Evolutionary conservation across 2,888 invertebrate species (phyloP), one percentile per base, ranked within the genome.

Genomic region (Dynastes hyllus): DNA sequence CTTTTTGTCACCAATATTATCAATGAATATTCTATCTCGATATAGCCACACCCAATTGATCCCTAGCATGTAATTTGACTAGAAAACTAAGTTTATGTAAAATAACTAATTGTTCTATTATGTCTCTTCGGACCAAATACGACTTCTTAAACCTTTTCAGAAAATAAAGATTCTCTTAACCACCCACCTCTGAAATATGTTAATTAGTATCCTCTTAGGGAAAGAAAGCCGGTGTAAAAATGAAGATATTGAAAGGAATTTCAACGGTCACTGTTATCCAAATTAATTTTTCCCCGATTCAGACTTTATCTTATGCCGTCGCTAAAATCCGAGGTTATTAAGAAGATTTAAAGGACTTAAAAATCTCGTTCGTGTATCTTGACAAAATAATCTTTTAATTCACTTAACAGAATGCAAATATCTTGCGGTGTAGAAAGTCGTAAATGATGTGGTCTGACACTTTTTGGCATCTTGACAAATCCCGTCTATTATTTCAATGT

Each of bases 321-420:
- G 37, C 13, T 37, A 58, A 61, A 71, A 78, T 78, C 67, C 45
- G 55, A 73, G 16, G 37, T 51, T 70, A 78, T 78, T 65, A 78
- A 78, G 61, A 73, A 78, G 79, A 77, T 75, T 80, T 78, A 75
- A 55, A 70, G 40, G 50, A 75, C 67, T 83, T 82, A 82, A 82
- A 83, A 83, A 84, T 83, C 83, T 84, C 82, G 83, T 82, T 83
- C 82, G 81, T 81, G 81, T 81, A 81, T 83, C 82, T 80, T 63
- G 83, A 82, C 84, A 82, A 83, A 82, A 82, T 84, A 83, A 84
- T 83, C 84, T 83, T 82, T 83, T 84, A 84, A 84, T 84, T 84
- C 84, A 82, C 82, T 83, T 83, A 83, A 82, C 81, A 81, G 80
- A 83, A 83, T 83, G 83, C 83, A 83, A 83, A 83, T 83, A 81